These are phyloP conservation scores for Hephaestus fuliginosus DNA, from an alignment of 2,797 vertebrate genomes.

Conservation along the genomic window DNA sequence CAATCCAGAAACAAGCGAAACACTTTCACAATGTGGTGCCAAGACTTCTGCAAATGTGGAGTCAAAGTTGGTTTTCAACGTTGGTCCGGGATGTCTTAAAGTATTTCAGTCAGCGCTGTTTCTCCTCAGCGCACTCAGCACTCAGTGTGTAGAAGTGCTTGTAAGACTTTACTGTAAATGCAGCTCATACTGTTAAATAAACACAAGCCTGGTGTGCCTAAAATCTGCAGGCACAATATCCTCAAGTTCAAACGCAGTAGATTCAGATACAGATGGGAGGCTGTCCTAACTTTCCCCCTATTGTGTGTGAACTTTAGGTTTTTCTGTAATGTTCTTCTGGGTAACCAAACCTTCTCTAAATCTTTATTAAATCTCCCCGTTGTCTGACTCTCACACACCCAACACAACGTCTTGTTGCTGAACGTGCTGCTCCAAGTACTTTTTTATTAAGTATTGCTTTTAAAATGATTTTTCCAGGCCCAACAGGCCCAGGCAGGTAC, in stretches of 20 bases:
- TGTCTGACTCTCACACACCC: slow-evolving; percentile 1
- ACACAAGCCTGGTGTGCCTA: background rate
- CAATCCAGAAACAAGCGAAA: background rate
- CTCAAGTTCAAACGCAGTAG: background rate
- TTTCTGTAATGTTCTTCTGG: background rate
- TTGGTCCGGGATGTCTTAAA: background rate
- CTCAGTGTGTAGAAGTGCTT: background rate
- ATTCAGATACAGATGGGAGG: background rate
- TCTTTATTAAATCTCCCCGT: background rate
- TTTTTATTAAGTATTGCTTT: background rate
- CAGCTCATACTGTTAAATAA: background rate
- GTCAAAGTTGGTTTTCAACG: background rate
- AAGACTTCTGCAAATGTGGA: background rate
- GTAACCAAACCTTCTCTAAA: background rate
- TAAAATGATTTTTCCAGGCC: background rate
- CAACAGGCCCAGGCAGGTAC: background rate
- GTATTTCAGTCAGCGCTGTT: slow-evolving; percentile 1
- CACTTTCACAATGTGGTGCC: slow-evolving; percentile 5
- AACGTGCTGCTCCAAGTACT: background rate
- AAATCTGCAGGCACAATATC: background rate
- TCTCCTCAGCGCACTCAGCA: slow-evolving; percentile 10
- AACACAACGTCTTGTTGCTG: background rate
- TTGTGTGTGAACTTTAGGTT: background rate
- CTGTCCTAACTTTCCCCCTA: background rate
- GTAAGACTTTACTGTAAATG: background rate